Base-by-base conservation (phyloP, 2,113 vertebrate genomes). In the Anarhynchus alexandrinus region DNA sequence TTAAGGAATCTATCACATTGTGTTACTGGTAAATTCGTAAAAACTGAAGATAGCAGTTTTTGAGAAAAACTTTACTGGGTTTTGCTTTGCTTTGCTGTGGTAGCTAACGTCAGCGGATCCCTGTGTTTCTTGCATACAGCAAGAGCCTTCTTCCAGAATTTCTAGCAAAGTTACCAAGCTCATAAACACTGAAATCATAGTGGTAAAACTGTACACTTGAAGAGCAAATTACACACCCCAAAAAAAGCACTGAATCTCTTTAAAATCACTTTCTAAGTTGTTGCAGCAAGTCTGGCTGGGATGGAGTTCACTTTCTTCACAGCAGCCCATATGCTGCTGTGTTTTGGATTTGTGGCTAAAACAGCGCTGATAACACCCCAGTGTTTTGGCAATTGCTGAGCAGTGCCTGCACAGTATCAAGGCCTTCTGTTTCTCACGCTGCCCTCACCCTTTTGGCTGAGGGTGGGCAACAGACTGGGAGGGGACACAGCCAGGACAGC, bases 291-390 rank as follows among this genome's bases (percentile, higher is more conserved):
- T 43, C 74, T 55, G 66, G 30, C 49, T 40, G n/a, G 52, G 38
- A 62, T 54, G n/a, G 32, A 38, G 20, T 4, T 77, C 14, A 12
- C 54, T 40, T 49, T n/a, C 26, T 17, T 34, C 10, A 2, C 1
- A 55, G 64, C 79, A 85, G 69, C 40, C 21, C 25, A 15, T 15
- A 2, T 1, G 10, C 6, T 49, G 54, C 32, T n/a, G 20, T 10
- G 29, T 5, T 65, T 23, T 34, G 14, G 42, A 32, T 58, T 2
- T 27, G 27, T 15, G 18, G 43, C 57, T 52, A 13, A 25, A 26
- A 1, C 42, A 40, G 19, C 2, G 8, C 1, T 25, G 34, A 1
- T 22, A 38, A 18, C 45, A 27, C 11, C 7, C 4, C 32, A 2
- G 9, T 5, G 29, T 6, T 19, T 3, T 4, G 29, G 72, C 65